Percentiles rank a stretch among this genome's conserved stretches.
Evolutionary conservation across 2,113 vertebrate species (phyloP).

Genomic region (Sakesphorus luctuosus): DNA sequence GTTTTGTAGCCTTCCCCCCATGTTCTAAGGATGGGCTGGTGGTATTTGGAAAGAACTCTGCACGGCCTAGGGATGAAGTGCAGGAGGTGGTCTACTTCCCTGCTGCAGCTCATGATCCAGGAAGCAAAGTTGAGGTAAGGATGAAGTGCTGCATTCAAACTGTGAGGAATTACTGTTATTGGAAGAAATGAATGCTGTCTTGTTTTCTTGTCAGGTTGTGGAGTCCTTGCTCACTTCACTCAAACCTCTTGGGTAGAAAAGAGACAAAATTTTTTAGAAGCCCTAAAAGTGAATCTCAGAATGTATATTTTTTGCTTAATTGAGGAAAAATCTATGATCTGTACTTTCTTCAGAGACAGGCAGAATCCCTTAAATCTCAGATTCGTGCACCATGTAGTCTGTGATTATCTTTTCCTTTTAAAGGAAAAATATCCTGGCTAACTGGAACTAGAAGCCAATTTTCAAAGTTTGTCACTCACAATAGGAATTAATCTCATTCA

Average conservation of each 20-base stretch:
- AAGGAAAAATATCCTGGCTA: neutral
- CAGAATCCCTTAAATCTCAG: neutral
- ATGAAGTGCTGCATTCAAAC: neutral
- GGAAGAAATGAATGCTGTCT: neutral
- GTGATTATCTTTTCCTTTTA: neutral
- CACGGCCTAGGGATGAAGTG: slow-evolving; percentile 82
- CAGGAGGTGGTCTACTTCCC: slow-evolving; percentile 82
- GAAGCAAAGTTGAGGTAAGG: slow-evolving; percentile 82
- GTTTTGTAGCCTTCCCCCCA: slow-evolving; percentile 81
- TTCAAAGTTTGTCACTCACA: neutral
- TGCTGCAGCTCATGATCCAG: slow-evolving; percentile 66
- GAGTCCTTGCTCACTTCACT: neutral
- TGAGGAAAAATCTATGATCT: neutral
- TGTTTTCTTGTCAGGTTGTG: neutral
- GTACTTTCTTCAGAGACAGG: neutral
- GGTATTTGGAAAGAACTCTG: slow-evolving; percentile 84
- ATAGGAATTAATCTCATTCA: neutral
- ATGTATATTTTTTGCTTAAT: neutral
- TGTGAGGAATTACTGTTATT: neutral
- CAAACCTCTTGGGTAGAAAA: neutral
- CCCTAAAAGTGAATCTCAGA: neutral
- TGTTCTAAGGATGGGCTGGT: slow-evolving; percentile 76
- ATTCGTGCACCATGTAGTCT: neutral
- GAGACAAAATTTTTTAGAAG: neutral
- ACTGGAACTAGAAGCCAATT: neutral